A percentile compares a stretch with the other conserved stretches of the same genome.
phyloP scores from a whole-genome alignment of 2,888 invertebrate species.

The Hyalella azteca region DNA sequence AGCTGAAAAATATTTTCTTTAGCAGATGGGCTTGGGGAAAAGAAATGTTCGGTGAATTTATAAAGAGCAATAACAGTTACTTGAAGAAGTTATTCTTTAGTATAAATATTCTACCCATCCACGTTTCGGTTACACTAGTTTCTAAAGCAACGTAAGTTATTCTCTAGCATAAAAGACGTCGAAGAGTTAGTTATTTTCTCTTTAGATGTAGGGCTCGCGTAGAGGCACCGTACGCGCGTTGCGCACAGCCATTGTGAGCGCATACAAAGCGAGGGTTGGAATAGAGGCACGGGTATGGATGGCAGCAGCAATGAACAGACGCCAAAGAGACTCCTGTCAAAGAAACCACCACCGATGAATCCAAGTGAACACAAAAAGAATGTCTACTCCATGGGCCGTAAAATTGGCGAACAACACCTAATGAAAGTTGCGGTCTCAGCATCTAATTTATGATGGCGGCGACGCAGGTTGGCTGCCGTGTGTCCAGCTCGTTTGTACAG shows the following conservation, averaged over 20 bases:
- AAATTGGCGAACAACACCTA: slow-evolving; percentile 28
- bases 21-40: too few relatives aligned
- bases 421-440: not conserved
- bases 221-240: too few relatives aligned
- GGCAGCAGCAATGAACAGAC: not conserved
- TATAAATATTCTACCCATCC: too few relatives aligned
- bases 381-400: slow-evolving; percentile 20
- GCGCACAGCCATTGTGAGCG: not conserved
- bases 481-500: not conserved
- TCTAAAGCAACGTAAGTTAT: too few relatives aligned
- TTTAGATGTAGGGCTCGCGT: not conserved
- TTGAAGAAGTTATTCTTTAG: too few relatives aligned
- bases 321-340: not conserved
- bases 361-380: slow-evolving; percentile 32
- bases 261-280: not conserved
- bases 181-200: not conserved
- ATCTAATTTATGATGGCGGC: slow-evolving; percentile 19
- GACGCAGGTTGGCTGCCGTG: not conserved
- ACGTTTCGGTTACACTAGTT: too few relatives aligned
- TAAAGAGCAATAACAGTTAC: too few relatives aligned
- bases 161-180: too few relatives aligned
- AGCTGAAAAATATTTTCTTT: too few relatives aligned
- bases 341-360: slow-evolving; percentile 29
- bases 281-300: not conserved
- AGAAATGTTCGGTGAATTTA: too few relatives aligned